Evolutionary conservation across 2,113 vertebrate genomes (phyloP).

Genomic region (Perca schrenkii): DNA sequence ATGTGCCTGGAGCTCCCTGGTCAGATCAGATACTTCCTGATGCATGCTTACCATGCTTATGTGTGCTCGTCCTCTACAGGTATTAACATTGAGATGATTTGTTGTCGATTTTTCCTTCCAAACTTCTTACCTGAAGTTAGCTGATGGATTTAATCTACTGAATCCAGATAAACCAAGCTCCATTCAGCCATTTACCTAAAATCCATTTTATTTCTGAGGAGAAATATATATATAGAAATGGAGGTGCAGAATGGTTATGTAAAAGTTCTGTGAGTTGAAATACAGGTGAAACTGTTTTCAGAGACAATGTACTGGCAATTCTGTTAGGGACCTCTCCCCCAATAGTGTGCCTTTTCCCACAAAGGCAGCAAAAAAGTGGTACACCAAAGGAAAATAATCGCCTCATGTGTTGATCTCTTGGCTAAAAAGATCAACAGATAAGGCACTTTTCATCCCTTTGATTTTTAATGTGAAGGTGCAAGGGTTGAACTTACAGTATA

Average conservation of each 20-base stretch:
- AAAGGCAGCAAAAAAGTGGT: not conserved
- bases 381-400: not conserved
- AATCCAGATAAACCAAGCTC: too few relatives aligned
- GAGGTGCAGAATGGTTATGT: not conserved
- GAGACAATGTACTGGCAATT: not conserved
- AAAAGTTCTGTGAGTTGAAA: not conserved
- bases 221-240: not conserved
- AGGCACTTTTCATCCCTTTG: not conserved
- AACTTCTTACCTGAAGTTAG: not conserved
- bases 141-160: not conserved
- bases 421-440: too few relatives aligned
- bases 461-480: constrained; percentile 31
- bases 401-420: not conserved
- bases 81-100: not conserved
- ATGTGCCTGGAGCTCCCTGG: not conserved
- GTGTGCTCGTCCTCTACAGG: not conserved
- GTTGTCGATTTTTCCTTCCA: not conserved
- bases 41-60: not conserved
- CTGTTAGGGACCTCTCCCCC: not conserved
- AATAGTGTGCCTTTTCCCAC: not conserved
- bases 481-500: not conserved
- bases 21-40: not conserved
- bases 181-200: too few relatives aligned
- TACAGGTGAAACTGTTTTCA: not conserved
- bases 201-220: too few relatives aligned